Base-by-base conservation (phyloP, 2,888 invertebrate species). In the Lamellibrachia columna region DNA sequence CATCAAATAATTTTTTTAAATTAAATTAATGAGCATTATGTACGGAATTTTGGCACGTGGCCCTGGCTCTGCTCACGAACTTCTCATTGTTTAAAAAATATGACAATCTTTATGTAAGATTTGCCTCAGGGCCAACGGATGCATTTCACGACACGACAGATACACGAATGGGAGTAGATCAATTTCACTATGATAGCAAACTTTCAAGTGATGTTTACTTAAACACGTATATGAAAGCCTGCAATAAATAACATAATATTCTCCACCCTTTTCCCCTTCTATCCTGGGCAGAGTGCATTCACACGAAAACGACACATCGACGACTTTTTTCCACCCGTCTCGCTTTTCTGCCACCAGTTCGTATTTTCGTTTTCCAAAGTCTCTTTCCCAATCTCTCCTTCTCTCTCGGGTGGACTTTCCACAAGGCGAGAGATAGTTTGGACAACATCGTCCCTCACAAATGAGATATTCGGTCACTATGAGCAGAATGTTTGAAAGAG, bases 21-120 rank as follows among this genome's bases (percentile, higher is more conserved):
- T 28, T 28, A 75, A 75, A 75, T 75, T 75, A 75, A 75, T 75
- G 75, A n/a, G 75, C 75, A 75, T n/a, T 15, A n/a, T 15, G 75
- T 75, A 75, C 75, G 15, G 75, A 75, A 22, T 75, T 22, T 75
- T 75, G 75, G 75, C 75, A 75, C 75, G n/a, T 6, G 75, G 22
- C 22, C 15, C 75, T 75, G 75, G 75, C 75, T 4, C 11, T 15
- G 75, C 75, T 22, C 75, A 75, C 75, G 15, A 75, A 75, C 15
- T 75, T 75, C 75, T 75, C 75, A 75, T 75, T 75, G n/a, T 75
- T 75, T 75, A 75, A n/a, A 40, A 58, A 75, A 75, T 75, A 75
- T 75, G n/a, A 75, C 15, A 75, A 75, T 75, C 75, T 75, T 15
- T 75, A 75, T 11, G 22, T 75, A 75, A 75, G n/a, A 75, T n/a